Evolutionary conservation across 2,113 vertebrate genomes (phyloP).

Genomic region (Chauna torquata): DNA sequence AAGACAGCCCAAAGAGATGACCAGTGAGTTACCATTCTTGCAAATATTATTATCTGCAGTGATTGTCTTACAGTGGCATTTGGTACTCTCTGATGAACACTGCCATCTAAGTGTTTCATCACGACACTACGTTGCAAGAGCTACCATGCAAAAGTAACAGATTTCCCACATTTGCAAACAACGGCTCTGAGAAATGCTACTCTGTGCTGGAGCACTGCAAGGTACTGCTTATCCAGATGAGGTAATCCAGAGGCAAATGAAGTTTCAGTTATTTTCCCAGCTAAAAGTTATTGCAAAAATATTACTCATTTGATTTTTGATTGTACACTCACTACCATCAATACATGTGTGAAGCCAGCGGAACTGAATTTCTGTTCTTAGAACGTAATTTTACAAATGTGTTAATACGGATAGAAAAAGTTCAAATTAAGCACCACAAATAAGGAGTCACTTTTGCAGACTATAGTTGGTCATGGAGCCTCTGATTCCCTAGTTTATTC

Average conservation of each 20-base stretch:
- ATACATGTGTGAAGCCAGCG: background rate
- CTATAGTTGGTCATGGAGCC: too few relatives aligned
- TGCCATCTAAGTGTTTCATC: background rate
- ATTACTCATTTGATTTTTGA: background rate
- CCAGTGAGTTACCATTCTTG: background rate
- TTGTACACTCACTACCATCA: background rate
- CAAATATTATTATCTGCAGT: background rate
- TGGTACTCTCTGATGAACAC: background rate
- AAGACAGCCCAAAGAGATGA: background rate
- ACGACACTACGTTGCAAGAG: rapidly evolving
- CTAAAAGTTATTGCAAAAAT: background rate
- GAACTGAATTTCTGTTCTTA: background rate
- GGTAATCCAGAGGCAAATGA: background rate
- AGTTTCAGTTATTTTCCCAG: background rate
- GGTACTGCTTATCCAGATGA: too few relatives aligned
- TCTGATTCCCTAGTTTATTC: background rate
- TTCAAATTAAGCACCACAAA: background rate
- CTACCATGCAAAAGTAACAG: background rate
- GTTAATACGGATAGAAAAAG: background rate
- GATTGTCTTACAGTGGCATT: background rate
- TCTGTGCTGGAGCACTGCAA: background rate
- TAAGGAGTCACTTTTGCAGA: background rate
- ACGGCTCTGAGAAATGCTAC: background rate
- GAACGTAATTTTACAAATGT: background rate
- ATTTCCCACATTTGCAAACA: background rate